A percentile compares a stretch with the other conserved stretches of the same genome.
Conservation (phyloP, 2,797 vertebrate species). For the Geotria australis region DNA sequence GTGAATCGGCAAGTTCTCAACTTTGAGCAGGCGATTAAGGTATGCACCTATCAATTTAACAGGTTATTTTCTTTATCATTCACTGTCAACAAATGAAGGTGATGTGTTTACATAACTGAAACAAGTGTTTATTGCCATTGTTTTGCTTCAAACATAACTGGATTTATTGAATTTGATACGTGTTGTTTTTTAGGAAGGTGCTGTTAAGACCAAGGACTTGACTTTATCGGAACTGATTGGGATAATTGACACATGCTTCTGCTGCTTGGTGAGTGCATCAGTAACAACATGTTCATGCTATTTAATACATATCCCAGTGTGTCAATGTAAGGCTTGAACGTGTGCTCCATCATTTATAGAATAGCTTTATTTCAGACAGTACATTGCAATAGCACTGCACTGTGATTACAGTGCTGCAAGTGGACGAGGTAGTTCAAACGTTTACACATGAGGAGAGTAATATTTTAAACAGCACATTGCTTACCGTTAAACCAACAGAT, state of each 20-base stretch:
- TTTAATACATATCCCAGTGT: too few species aligned
- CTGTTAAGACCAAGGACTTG: constrained; percentile 75
- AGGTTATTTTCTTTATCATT: not conserved
- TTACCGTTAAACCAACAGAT: constrained; percentile 24
- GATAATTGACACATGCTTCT: constrained; percentile 92
- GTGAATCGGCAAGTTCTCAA: constrained; percentile 93
- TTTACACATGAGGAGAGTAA: not conserved
- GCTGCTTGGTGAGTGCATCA: constrained; percentile 54
- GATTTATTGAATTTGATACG: not conserved
- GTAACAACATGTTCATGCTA: not conserved
- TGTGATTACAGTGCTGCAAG: too few species aligned
- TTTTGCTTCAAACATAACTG: not conserved
- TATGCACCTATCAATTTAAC: constrained; percentile 6
- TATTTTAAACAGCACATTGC: not conserved
- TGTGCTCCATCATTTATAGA: too few species aligned
- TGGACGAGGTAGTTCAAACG: too few species aligned
- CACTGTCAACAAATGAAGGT: too few species aligned
- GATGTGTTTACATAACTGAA: too few species aligned
- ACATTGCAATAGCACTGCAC: too few species aligned
- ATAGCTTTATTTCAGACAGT: too few species aligned
- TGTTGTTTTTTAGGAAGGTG: constrained; percentile 32
- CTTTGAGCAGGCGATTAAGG: constrained; percentile 94
- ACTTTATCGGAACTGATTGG: constrained; percentile 69
- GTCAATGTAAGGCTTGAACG: too few species aligned
- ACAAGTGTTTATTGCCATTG: not conserved